Conservation (phyloP, 2,797 vertebrate species). For the Protosalanx chinensis region DNA sequence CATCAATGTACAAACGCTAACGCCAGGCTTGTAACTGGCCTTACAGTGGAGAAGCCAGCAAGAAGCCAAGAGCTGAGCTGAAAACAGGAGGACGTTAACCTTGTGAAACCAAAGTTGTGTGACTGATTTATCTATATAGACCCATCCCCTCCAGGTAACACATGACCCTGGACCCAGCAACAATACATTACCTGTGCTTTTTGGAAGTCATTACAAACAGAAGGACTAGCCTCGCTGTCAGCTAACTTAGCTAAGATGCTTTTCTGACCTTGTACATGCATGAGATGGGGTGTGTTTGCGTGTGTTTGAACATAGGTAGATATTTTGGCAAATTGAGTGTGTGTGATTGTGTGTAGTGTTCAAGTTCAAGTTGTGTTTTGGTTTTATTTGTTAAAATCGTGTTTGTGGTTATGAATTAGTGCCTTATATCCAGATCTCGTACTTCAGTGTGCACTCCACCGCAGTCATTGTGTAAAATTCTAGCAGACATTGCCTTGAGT, state of each 20-base stretch:
- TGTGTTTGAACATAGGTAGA: conserved; percentile 22
- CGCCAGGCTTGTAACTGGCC: conserved; percentile 5
- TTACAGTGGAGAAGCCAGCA: conserved; percentile 23
- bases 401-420: conserved; percentile 66
- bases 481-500: background rate
- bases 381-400: conserved; percentile 42
- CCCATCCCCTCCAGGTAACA: conserved; percentile 68
- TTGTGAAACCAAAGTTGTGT: conserved; percentile 77
- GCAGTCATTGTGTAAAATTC: background rate
- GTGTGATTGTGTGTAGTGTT: conserved; percentile 26
- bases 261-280: conserved; percentile 54
- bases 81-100: conserved; percentile 53
- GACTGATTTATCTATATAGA: conserved; percentile 58
- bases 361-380: conserved; percentile 45
- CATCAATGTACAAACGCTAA: no score
- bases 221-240: conserved; percentile 71
- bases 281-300: background rate
- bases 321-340: conserved; percentile 11
- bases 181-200: conserved; percentile 80
- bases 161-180: conserved; percentile 83
- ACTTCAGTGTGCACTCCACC: background rate
- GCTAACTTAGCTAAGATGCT: conserved; percentile 65
- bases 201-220: conserved; percentile 65
- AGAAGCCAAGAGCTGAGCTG: conserved; percentile 47
- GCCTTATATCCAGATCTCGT: conserved; percentile 64